A percentile compares a stretch with the other conserved stretches of the same genome.
Conservation (phyloP, 2,113 vertebrate genomes). For the Notothenia coriiceps region DNA sequence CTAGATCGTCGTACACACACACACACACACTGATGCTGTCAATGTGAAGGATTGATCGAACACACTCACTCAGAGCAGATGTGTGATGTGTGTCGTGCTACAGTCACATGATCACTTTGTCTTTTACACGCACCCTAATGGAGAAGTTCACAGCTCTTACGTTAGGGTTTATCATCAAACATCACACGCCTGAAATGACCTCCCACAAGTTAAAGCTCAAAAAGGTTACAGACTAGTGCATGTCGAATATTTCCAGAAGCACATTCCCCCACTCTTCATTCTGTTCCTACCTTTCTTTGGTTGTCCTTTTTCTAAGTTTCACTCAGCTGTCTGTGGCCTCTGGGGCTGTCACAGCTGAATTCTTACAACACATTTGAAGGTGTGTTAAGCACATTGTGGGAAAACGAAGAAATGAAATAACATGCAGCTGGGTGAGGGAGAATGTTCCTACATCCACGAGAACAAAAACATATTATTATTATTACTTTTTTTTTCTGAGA, state of each 20-base stretch:
- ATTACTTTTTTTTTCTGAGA: no score
- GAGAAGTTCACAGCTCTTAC: neutral
- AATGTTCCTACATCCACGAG: no score
- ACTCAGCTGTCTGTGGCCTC: neutral
- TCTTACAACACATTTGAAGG: neutral
- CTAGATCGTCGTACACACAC: no score
- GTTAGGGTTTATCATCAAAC: neutral
- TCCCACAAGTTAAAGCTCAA: neutral
- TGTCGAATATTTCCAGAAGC: neutral
- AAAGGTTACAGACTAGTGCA: neutral
- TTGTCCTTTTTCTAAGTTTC: neutral
- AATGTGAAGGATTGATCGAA: slow-evolving; percentile 21
- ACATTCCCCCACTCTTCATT: neutral
- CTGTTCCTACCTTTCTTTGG: neutral
- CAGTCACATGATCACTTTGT: slow-evolving; percentile 10
- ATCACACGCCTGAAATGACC: neutral
- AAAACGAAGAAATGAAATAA: no score
- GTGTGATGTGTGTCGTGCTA: slow-evolving; percentile 8
- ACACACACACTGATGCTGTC: neutral
- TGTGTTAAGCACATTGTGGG: no score
- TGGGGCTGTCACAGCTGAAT: slow-evolving; percentile 12
- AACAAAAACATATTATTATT: no score
- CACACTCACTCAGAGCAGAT: slow-evolving; percentile 32
- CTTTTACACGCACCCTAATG: slow-evolving; percentile 14
- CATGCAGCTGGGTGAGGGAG: no score